Evolutionary conservation across 2,797 vertebrate genomes (phyloP), one percentile per base, ranked within the genome.

Genomic region (Clarias platycephalus): DNA sequence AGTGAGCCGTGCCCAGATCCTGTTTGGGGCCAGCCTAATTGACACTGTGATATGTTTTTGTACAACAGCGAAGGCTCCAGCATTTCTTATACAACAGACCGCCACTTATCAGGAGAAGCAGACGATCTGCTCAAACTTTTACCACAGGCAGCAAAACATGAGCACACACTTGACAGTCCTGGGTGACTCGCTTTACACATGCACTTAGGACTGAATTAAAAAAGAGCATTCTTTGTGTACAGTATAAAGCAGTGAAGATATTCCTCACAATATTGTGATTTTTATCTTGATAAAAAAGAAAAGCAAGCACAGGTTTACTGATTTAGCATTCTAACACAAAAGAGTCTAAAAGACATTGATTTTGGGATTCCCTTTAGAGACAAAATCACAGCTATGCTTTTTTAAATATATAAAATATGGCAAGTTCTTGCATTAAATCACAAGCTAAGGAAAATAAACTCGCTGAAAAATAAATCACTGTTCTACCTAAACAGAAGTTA

Each of bases 21-120:
- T 90, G 93, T 91, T 92, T 90, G 93, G 93, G 93, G 93, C 93
- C 86, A 84, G 88, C 77, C 91, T 94, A 94, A 95, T 89, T 93
- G 95, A 92, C 93, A 93, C 93, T 92, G 88, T 90, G 90, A 91
- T 95, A 93, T 94, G 91, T 92, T 91, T 94, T 93, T 93, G 92
- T 94, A 93, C 91, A 94, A 94, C 92, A 94, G 92, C 85, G 66
- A 90, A 89, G 92, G 93, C 91, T 92, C 90, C 91, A 88, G 90
- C 85, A 88, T 88, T 88, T 88, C 89, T 91, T 86, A 86, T 89
- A 91, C 85, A 88, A 85, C 88, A 90, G 83, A 71, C 86, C 28
- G 86, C 83, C 88, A 87, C 84, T 83, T 89, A 81, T 89, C 84
- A 87, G 86, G 86, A 85, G 85, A 84, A 89, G 77, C 80, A 63